Evolutionary conservation across 1,140 invertebrate species (phyloP).

Genomic region (Hylyphantes graminicola): DNA sequence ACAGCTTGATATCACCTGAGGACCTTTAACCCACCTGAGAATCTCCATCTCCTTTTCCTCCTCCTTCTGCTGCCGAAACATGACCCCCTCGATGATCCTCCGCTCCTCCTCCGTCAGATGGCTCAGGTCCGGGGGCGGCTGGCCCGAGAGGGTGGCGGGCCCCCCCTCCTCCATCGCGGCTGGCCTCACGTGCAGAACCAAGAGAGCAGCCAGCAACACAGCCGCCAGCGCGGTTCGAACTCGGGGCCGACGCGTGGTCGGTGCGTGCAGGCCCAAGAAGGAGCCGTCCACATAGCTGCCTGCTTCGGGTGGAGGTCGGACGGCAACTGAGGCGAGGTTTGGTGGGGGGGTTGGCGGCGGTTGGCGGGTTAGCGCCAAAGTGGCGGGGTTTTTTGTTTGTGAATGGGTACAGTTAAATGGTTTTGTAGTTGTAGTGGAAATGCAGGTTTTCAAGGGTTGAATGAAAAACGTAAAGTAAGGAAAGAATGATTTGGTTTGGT

Average conservation of each 20-base stretch:
- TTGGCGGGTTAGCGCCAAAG: too few relatives aligned
- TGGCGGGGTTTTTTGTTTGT: too few relatives aligned
- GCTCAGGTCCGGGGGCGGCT: constrained; percentile 85
- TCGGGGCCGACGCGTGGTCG: not conserved
- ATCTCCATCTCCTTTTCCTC: constrained; percentile 95
- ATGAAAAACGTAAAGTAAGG: too few relatives aligned
- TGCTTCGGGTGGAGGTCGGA: not conserved
- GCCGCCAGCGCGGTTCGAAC: constrained; percentile 40
- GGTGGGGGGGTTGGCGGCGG: constrained; percentile 35
- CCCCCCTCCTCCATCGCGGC: constrained; percentile 30
- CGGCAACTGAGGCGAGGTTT: constrained; percentile 8
- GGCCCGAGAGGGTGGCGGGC: constrained; percentile 30
- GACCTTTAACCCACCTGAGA: constrained; percentile 78
- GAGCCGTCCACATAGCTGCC: too few relatives aligned
- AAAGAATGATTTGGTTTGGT: too few relatives aligned
- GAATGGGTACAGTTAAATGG: too few relatives aligned
- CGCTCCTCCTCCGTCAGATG: constrained; percentile 97
- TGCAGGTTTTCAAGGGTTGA: too few relatives aligned
- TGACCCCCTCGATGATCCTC: constrained; percentile 96
- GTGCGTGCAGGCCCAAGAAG: not conserved
- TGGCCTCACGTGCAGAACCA: constrained; percentile 26
- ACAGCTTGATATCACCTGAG: too few relatives aligned
- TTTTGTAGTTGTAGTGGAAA: too few relatives aligned
- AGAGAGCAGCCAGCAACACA: constrained; percentile 26
- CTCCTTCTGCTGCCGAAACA: constrained; percentile 95